These are phyloP conservation scores for Bothrops jararaca DNA, from an alignment of 2,113 vertebrate genomes.

Conservation along the genomic window DNA sequence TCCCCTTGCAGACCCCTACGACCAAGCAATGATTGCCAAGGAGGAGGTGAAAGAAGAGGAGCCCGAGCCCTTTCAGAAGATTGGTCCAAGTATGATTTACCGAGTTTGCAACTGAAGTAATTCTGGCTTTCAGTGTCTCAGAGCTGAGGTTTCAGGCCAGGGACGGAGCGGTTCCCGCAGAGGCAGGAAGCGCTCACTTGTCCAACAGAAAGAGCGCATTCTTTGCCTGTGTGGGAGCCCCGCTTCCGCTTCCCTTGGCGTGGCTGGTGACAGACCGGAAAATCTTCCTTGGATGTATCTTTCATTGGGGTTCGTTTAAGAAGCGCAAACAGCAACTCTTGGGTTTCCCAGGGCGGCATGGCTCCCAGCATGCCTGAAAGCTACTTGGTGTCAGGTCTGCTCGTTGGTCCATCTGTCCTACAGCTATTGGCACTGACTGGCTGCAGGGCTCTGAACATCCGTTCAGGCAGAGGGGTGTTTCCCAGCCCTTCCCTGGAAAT, in stretches of 20 bases:
- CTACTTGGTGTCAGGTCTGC: not conserved
- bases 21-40: slow-evolving; percentile 86
- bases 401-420: not conserved
- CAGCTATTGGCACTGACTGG: not conserved
- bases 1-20: slow-evolving; percentile 88
- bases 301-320: not conserved
- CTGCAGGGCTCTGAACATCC: not conserved
- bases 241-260: not conserved
- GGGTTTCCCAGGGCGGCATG: not conserved
- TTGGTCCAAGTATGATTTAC: slow-evolving; percentile 91
- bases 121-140: slow-evolving; percentile 3
- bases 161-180: not conserved
- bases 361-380: not conserved
- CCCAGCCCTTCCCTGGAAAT: not conserved
- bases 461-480: not conserved
- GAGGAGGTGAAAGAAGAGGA: slow-evolving; percentile 94
- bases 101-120: not conserved
- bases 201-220: not conserved
- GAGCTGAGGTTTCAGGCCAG: not conserved
- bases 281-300: not conserved
- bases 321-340: not conserved
- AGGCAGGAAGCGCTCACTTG: not conserved
- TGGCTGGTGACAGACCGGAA: not conserved
- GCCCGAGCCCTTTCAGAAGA: slow-evolving; percentile 92
- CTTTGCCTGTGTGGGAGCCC: not conserved